These are phyloP conservation scores for Mizuhopecten yessoensis DNA, from an alignment of 1,140 invertebrate species.

Conservation along the genomic window DNA sequence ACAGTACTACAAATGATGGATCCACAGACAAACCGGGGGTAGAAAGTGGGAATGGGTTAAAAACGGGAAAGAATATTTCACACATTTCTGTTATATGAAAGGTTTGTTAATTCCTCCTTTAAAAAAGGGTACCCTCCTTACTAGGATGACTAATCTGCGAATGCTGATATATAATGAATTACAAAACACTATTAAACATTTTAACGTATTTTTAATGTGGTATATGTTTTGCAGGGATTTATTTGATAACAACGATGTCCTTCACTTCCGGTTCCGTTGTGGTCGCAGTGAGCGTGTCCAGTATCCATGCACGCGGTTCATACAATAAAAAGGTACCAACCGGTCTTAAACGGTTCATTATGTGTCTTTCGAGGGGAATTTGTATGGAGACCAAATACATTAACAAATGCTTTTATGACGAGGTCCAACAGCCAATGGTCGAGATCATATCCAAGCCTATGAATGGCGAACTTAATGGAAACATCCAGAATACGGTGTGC, in stretches of 20 bases:
- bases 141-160: no score
- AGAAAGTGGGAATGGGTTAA: no score
- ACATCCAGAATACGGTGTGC: neutral
- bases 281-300: constrained; percentile 80
- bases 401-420: neutral
- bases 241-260: constrained; percentile 83
- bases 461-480: constrained; percentile 32
- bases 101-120: no score
- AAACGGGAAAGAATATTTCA: no score
- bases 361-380: constrained; percentile 49
- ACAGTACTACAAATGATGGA: no score
- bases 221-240: constrained; percentile 79
- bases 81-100: no score
- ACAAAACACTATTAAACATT: no score
- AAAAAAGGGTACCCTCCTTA: no score
- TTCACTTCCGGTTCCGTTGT: constrained; percentile 83
- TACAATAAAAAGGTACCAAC: constrained; percentile 55
- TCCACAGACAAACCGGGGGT: no score
- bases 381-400: constrained; percentile 50
- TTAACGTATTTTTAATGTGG: no score
- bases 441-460: neutral
- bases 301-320: constrained; percentile 63
- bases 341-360: constrained; percentile 52
- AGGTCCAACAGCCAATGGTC: neutral
- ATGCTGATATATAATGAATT: no score